Evolutionary conservation across 2,888 invertebrate genomes (phyloP), one percentile per base, ranked within the genome.

Genomic region (Electrophaes corylata): DNA sequence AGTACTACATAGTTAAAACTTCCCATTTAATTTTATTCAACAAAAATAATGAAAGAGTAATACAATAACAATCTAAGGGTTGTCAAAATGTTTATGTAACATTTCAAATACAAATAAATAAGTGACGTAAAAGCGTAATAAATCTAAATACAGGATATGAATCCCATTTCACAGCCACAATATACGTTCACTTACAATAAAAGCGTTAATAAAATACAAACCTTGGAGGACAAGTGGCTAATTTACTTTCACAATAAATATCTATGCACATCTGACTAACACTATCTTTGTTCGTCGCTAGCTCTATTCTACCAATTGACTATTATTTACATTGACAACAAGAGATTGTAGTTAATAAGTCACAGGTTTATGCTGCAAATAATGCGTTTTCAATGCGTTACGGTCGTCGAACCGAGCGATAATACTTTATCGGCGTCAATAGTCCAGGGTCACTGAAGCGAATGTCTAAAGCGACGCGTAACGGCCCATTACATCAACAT

Each of bases 161-260:
- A 79, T 74, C 89, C 87, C 77, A 75, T 75, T 84, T 91, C 91
- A 91, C 91, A 91, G 91, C 91, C 91, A 89, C 88, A 82, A 79
- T 88, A 88, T 83, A 88, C 79, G 68, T 84, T 82, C 81, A 84
- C 84, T 85, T 85, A 86, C 75, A 77, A 76, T 81, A 83, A 78
- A 87, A 87, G 86, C 88, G 76, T 83, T 82, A 81, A 78, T 79
- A 84, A 82, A 86, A 83, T 87, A 87, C 83, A 83, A 83, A 83
- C 81, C 74, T 78, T 73, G 71, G 69, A 77, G 75, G 75, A 72
- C 60, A 73, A 75, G 86, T 76, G 84, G 86, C 83, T 77, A 76
- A 64, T 71, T 71, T 71, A 62, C 67, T 70, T 72, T 73, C 66
- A 66, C 69, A 75, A 79, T 80, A 78, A 77, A 76, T 76, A 72